These are phyloP conservation scores for Phallusia fumigata DNA, from an alignment of 23 tunicate species.

Conservation along the genomic window DNA sequence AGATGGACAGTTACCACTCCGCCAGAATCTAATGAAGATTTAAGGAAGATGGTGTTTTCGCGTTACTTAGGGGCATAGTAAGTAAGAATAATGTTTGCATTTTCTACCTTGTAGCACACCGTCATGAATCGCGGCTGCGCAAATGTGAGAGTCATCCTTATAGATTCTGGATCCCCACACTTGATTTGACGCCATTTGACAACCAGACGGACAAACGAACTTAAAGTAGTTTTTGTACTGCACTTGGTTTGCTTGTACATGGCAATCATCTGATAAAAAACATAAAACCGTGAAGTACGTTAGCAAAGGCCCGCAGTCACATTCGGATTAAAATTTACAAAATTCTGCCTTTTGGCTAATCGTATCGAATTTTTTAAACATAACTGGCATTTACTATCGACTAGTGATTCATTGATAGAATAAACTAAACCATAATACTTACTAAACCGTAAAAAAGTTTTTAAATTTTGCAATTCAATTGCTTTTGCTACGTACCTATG, in stretches of 20 bases:
- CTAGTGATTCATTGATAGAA: too few relatives aligned
- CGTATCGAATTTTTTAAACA: too few relatives aligned
- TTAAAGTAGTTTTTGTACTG: not conserved
- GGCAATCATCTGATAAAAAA: not conserved
- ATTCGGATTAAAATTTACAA: too few relatives aligned
- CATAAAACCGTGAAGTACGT: not conserved
- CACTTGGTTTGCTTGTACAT: not conserved
- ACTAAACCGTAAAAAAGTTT: too few relatives aligned
- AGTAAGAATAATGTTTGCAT: too few relatives aligned
- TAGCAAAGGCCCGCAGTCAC: too few relatives aligned
- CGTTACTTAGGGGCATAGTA: not conserved
- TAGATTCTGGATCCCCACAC: not conserved
- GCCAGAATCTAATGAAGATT: not conserved
- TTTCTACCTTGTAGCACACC: not conserved
- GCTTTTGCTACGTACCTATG: too few relatives aligned
- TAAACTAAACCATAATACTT: too few relatives aligned
- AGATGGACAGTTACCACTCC: not conserved
- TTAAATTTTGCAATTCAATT: too few relatives aligned
- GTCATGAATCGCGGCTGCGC: not conserved
- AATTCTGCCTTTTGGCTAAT: too few relatives aligned
- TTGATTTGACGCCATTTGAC: not conserved
- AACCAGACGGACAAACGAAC: not conserved
- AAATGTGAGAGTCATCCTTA: not conserved
- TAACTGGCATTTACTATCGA: too few relatives aligned
- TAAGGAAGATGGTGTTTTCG: not conserved